Base-by-base conservation (phyloP, 2,888 invertebrate species). In the Clanis bilineata region DNA sequence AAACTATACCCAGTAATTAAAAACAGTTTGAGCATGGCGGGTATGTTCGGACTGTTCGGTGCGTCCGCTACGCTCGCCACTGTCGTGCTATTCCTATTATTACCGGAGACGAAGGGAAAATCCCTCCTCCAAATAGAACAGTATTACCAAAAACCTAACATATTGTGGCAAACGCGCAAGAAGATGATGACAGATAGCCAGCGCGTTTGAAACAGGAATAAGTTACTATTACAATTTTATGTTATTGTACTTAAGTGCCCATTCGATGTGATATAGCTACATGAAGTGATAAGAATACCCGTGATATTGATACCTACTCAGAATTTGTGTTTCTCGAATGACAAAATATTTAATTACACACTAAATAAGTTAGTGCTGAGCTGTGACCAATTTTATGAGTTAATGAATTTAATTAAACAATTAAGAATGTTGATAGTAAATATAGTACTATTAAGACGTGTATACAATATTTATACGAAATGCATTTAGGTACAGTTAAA, bases 71-170 rank as follows among this genome's bases (percentile, higher is more conserved):
- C 94, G 0, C 67, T 95, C 9, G 94, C 95, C 0, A 94, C 95
- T 0, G 57, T 95, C 1, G 94, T 95, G 56, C 86, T 96, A 63
- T 96, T 94, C 79, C 85, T 96, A 0, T 90, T 95, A 60, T 83
- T 96, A 41, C 96, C 96, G 9, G 96, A 96, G 85, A 96, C 96
- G 0, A 96, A 95, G 79, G 94, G 95, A 39, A 93, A 94, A 62
- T 94, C 94, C 5, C 84, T 96, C 44, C 91, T 94, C 58, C 94
- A 96, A 82, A 96, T 96, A 67, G 96, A 96, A 83, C 95, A 96
- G 85, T 96, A 96, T 81, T 96, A 96, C 76, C 93, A 94, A 70
- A 94, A 94, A 69, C 84, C 93, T 39, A 95, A 94, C 74, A 91
- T 94, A 76, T 72, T 95, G 60, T 95, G 95, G 95, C 79, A 93